Evolutionary conservation across 2,113 vertebrate genomes (phyloP).

Genomic region (Phylloscopus trochiloides): DNA sequence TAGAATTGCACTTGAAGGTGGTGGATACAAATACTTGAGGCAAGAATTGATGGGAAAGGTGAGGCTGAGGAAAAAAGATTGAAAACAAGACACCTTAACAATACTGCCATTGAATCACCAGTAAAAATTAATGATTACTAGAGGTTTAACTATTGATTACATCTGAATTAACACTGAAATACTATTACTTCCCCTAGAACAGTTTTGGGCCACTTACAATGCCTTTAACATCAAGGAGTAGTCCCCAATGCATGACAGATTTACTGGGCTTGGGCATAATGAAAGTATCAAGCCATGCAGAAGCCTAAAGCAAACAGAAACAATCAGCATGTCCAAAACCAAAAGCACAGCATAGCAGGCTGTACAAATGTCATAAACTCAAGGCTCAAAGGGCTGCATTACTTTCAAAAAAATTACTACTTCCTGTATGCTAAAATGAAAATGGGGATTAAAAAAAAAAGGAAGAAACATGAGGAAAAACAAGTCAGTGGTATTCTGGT

Average conservation of each 20-base stretch:
- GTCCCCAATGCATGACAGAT: not conserved
- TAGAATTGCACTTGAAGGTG: constrained; percentile 87
- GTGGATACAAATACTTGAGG: constrained; percentile 95
- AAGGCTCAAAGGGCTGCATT: not conserved
- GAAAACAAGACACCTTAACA: not conserved
- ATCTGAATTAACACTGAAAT: not conserved
- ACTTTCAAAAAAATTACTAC: not conserved
- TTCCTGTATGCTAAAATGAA: not conserved
- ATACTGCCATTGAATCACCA: not conserved
- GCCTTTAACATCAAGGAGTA: not conserved
- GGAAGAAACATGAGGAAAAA: not conserved
- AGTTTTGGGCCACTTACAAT: not conserved
- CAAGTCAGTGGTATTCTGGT: not conserved
- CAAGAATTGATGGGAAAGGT: constrained; percentile 91
- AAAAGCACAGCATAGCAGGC: not conserved
- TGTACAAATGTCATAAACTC: not conserved
- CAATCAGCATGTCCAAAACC: not conserved
- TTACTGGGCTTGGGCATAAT: not conserved
- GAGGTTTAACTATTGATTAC: not conserved
- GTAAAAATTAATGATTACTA: not conserved
- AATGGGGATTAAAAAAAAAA: accelerated
- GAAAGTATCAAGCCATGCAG: not conserved
- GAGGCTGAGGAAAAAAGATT: constrained; percentile 76
- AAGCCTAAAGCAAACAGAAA: not conserved
- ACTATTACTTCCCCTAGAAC: not conserved